A percentile compares a stretch with the other conserved stretches of the same genome.
Evolutionary conservation across 2,888 invertebrate species (phyloP).

Genomic region (Pelosia muscerda): DNA sequence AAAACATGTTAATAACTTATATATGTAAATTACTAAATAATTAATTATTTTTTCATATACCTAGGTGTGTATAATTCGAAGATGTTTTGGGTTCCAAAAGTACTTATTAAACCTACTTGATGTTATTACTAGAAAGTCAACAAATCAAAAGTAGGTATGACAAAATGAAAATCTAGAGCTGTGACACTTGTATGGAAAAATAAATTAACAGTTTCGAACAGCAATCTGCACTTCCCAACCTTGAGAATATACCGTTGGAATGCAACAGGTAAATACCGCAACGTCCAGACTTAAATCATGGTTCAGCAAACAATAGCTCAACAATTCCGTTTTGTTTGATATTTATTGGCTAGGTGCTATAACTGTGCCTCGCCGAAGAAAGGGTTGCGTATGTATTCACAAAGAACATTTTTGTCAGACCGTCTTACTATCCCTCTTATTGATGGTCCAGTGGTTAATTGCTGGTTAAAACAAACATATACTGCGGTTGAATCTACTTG

Average conservation of each 20-base stretch:
- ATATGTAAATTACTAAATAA: neutral
- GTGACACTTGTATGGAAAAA: neutral
- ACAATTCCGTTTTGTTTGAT: constrained; percentile 44
- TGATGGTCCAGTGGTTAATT: constrained; percentile 69
- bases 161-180: neutral
- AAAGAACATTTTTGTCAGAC: constrained; percentile 62
- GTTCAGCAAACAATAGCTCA: constrained; percentile 56
- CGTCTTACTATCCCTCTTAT: constrained; percentile 56
- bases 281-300: constrained; percentile 52
- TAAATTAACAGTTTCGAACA: constrained; percentile 7
- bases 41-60: neutral
- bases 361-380: constrained; percentile 55
- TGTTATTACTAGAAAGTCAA: too few species aligned
- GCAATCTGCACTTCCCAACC: constrained; percentile 27
- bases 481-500: constrained; percentile 24
- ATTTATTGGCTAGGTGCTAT: constrained; percentile 53
- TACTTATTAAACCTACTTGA: too few species aligned
- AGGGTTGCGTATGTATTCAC: constrained; percentile 64
- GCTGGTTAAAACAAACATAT: constrained; percentile 67
- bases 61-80: too few species aligned
- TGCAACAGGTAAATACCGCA: constrained; percentile 56
- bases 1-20: neutral
- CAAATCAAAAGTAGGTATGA: too few species aligned
- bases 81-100: too few species aligned
- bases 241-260: constrained; percentile 37